Evolutionary conservation across 2,888 invertebrate species (phyloP), one percentile per base, ranked within the genome.

Genomic region (Atrina japonica): DNA sequence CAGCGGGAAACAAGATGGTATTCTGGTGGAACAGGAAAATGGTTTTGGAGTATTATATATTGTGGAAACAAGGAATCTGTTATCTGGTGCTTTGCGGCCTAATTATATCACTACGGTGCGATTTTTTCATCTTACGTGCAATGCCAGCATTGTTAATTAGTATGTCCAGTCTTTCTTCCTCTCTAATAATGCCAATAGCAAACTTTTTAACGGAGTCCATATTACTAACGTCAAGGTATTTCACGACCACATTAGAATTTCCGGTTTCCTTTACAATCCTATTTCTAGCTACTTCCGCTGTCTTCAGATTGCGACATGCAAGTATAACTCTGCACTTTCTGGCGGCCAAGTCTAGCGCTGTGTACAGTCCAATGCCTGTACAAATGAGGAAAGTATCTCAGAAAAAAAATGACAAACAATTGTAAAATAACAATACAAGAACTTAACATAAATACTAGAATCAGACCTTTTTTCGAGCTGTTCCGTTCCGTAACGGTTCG

Each of bases 201-300:
- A 87, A 86, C 29, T 78, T 64, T 45, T 82, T 66, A 18, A 87
- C 84, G 30, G 86, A 86, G 18, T 64, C 69, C 81, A 86, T 71
- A 6, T 59, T 60, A 66, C 83, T 80, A 0, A 86, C 60, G 59
- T 87, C 85, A 9, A 85, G 49, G 3, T 79, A 25, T 59, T 75
- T 75, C 2, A 81, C 74, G 27, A 77, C 49, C 6, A 87, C 80
- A 65, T 86, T 77, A 14, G 58, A 49, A 55, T 86, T 87, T 25
- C 83, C 83, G 7, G 86, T 82, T 1, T 93, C 92, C 35, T 65
- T 55, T n/a, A 75, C 76, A 6, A 87, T 85, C 21, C 72, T 78
- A 1, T 76, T 61, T 25, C 67, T 69, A 6, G 85, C 86, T 11
- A 45, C 53, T 47, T 80, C 66, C 7, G 76, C 86, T 56, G 77